Evolutionary conservation across 2,888 invertebrate genomes (phyloP).

Genomic region (Pachycephus smyrnensis): DNA sequence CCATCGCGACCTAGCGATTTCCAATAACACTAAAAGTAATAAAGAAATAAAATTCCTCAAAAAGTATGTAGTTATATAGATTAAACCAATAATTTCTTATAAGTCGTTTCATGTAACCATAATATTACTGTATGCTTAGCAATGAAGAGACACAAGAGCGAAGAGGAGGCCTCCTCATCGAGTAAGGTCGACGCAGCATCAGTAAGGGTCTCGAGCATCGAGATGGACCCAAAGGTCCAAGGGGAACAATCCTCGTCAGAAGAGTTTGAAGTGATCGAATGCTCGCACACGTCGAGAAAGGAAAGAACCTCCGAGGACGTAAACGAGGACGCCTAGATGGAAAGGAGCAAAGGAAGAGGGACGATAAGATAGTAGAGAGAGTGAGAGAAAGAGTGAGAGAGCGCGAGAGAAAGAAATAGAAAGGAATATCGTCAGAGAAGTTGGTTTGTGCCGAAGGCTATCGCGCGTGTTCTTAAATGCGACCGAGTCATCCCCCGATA

Average conservation of each 20-base stretch:
- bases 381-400: neutral
- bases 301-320: conserved; percentile 26
- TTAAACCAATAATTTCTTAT: neutral
- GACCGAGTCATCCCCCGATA: neutral
- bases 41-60: neutral
- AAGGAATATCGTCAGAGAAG: neutral
- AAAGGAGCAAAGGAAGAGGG: conserved; percentile 18
- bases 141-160: neutral
- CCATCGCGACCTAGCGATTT: no score
- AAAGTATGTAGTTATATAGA: neutral
- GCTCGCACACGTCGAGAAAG: conserved; percentile 22
- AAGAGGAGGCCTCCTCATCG: neutral
- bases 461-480: neutral
- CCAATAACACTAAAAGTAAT: neutral
- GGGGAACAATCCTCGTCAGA: conserved; percentile 37
- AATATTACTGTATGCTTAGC: neutral
- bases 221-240: neutral
- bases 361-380: conserved; percentile 6
- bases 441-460: neutral
- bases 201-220: conserved; percentile 34
- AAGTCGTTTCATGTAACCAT: neutral
- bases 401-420: conserved; percentile 13
- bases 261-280: conserved; percentile 56
- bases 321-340: conserved; percentile 23
- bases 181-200: conserved; percentile 22